A percentile compares a stretch with the other conserved stretches of the same genome.
Evolutionary conservation across 2,797 vertebrate species (phyloP).

Genomic region (Alectoris magna): DNA sequence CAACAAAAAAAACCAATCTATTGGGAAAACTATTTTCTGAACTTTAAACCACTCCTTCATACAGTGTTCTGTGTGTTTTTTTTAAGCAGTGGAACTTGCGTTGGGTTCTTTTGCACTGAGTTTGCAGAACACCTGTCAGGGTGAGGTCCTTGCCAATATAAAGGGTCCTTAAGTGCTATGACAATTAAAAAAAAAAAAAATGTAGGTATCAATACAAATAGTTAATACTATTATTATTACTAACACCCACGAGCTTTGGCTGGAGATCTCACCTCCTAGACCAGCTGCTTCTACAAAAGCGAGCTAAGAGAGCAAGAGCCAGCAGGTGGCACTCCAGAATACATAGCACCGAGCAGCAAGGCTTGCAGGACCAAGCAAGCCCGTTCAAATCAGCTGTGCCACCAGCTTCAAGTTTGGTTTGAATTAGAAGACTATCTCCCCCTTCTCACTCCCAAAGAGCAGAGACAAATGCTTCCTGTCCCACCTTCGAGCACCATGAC

Average conservation of each 20-base stretch:
- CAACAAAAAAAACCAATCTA: not conserved
- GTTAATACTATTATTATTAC: not conserved
- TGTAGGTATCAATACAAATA: slow-evolving; percentile 16
- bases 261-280: not conserved
- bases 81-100: not conserved
- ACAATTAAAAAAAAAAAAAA: not conserved
- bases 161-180: not conserved
- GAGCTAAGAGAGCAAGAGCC: not conserved
- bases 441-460: not conserved
- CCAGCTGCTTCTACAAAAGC: not conserved
- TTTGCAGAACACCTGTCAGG: not conserved
- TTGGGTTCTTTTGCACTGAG: not conserved
- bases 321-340: slow-evolving; percentile 62
- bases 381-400: not conserved
- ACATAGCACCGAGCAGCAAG: not conserved
- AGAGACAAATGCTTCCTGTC: not conserved
- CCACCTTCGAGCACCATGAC: not conserved
- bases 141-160: not conserved
- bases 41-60: slow-evolving; percentile 9
- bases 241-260: not conserved
- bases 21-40: not conserved
- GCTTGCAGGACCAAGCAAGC: not conserved
- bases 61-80: not conserved
- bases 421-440: fast-evolving
- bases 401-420: not conserved